Evolutionary conservation across 2,113 vertebrate genomes (phyloP), one percentile per base, ranked within the genome.

Genomic region (Nicator chloris): DNA sequence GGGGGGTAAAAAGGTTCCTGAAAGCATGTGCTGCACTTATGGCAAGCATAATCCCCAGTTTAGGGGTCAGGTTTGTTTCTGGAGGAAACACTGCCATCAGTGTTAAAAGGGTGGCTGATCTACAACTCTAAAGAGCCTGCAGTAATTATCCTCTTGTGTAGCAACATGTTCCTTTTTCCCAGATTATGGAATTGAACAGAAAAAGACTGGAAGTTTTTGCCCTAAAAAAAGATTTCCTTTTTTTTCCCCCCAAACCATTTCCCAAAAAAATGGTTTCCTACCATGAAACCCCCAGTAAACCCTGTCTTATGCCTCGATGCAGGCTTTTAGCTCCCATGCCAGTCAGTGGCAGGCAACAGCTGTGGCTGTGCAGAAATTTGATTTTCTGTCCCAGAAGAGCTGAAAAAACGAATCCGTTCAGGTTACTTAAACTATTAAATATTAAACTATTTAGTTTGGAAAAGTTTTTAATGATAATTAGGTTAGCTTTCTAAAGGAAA

Each of bases 401-500:
- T 11, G 6, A n/a, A 54, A n/a, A 39, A 44, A 30, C 31, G 37
- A 63, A 51, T 1, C 15, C 9, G 16, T 59, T 75, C 37, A 56
- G 2, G 22, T 76, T 78, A 13, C 23, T 76, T 57, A 59, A 69
- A 56, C 26, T 40, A 73, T 64, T 50, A 72, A 75, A 69, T 22
- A 76, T 37, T 54, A 42, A 76, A 90, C 20, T n/a, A 86, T 11
- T 21, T 23, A 4, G 4, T 42, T 93, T 75, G 6, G 4, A 37
- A 30, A 80, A 61, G 8, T 65, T 90, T 93, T 56, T 51, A 84
- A 70, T 57, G 10, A 65, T 91, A 82, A 87, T 88, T 94, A 93
- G 77, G 53, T 84, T 53, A 87, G 45, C 35, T 88, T 93, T 92
- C 73, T 49, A 82, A 85, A 86, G 13, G 37, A 96, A 96, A 96